A percentile compares a stretch with the other conserved stretches of the same genome.
phyloP scores from a whole-genome alignment of 2,888 invertebrate species.

The Reticulitermes lucifugus region DNA sequence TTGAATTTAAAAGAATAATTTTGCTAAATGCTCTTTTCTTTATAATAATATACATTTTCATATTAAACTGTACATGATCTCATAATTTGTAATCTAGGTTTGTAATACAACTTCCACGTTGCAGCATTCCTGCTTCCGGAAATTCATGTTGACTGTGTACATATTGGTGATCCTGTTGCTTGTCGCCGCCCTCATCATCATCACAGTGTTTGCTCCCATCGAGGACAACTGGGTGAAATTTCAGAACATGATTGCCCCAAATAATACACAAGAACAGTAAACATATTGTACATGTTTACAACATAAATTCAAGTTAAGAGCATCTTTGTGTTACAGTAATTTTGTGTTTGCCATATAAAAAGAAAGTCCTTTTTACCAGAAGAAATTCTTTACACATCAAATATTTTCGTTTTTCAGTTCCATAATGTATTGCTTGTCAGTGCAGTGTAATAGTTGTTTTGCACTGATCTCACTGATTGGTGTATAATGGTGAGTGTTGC shows the following conservation, averaged over 20 bases:
- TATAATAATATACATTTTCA: too few relatives aligned
- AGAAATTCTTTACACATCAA: neutral
- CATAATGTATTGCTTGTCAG: neutral
- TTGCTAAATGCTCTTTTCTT: too few relatives aligned
- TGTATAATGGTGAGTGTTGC: too few relatives aligned
- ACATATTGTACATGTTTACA: neutral
- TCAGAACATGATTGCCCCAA: constrained; percentile 40
- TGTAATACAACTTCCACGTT: constrained; percentile 58
- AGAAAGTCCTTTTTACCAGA: neutral
- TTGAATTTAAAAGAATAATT: too few relatives aligned
- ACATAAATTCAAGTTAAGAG: neutral
- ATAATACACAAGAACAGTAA: neutral
- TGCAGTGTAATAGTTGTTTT: neutral
- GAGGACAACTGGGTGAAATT: constrained; percentile 68
- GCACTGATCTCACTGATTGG: too few relatives aligned
- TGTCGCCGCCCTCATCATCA: constrained; percentile 78
- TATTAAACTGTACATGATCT: too few relatives aligned
- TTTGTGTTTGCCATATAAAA: neutral
- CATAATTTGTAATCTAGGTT: too few relatives aligned
- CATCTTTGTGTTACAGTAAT: neutral
- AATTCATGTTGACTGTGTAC: constrained; percentile 82
- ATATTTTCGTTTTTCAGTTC: neutral
- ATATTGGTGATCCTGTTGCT: constrained; percentile 77
- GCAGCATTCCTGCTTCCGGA: constrained; percentile 83
- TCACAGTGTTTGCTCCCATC: constrained; percentile 82